Evolutionary conservation across 92 coral and sea anemone genomes (phyloP), one percentile per base, ranked within the genome.

Genomic region (Virgularia gustaviana): DNA sequence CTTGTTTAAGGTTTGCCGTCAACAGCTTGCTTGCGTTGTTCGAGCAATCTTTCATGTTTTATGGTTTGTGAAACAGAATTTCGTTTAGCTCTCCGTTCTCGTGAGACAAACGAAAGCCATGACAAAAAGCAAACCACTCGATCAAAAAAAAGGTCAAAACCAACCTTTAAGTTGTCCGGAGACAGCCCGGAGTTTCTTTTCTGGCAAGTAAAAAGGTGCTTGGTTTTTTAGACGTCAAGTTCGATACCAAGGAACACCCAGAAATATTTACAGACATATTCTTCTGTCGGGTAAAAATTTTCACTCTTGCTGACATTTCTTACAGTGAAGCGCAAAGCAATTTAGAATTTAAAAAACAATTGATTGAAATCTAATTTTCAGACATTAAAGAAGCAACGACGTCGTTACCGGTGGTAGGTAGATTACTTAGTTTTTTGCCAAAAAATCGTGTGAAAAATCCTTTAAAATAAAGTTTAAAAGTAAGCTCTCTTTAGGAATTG

Each of bases 161-260:
- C n/a, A n/a, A n/a, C n/a, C n/a, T n/a, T n/a, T n/a, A n/a, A n/a
- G n/a, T n/a, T n/a, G n/a, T n/a, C n/a, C n/a, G n/a, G n/a, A n/a
- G n/a, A n/a, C n/a, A n/a, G n/a, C n/a, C n/a, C n/a, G n/a, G n/a
- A n/a, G n/a, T n/a, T n/a, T n/a, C n/a, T n/a, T n/a, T n/a, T n/a
- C n/a, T n/a, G n/a, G n/a, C n/a, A n/a, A n/a, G n/a, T n/a, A n/a
- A n/a, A n/a, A n/a, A n/a, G n/a, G n/a, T n/a, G n/a, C n/a, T n/a
- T n/a, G n/a, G n/a, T n/a, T n/a, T n/a, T n/a, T n/a, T n/a, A 94
- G 99, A 58, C 87, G 99, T 13, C 82, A 79, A 30, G 77, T 94
- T 24, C 89, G 99, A 19, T 94, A 94, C 58, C 90, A 80, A 49
- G 99, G 99, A 72, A 94, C 96, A 11, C 99, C 99, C 0, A 83